phyloP scores from a whole-genome alignment of 2,797 vertebrate species.

The Helarctos malayanus region DNA sequence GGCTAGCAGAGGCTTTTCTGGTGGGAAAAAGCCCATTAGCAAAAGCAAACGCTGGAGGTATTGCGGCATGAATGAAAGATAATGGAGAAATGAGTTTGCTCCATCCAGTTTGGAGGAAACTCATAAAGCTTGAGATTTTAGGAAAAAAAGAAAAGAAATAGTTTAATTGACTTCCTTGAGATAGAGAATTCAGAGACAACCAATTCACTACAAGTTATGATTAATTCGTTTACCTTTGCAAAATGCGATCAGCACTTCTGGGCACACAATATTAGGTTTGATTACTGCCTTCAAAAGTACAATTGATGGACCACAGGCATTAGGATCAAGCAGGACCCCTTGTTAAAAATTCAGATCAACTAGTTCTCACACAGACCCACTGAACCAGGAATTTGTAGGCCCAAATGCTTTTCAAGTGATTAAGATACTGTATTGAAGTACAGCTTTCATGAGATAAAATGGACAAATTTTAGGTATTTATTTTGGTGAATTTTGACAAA shows the following conservation, averaged over 20 bases:
- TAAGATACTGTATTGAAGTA: neutral
- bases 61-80: neutral
- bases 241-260: neutral
- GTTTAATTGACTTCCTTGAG: neutral
- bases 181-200: neutral
- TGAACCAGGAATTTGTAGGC: neutral
- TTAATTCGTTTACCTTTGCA: slow-evolving; percentile 12
- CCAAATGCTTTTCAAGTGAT: neutral
- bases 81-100: neutral
- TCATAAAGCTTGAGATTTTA: neutral
- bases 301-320: neutral
- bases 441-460: neutral
- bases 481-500: neutral
- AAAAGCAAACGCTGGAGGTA: neutral
- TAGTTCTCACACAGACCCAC: neutral
- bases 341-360: neutral
- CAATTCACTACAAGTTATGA: neutral
- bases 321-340: neutral
- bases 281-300: neutral
- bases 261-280: neutral
- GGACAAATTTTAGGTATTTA: neutral
- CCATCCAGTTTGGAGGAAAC: slow-evolving; percentile 3
- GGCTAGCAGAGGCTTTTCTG: neutral
- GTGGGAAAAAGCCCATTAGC: neutral
- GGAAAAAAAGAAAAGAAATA: neutral